phyloP scores from a whole-genome alignment of 1,140 invertebrate genomes.

The Tetramorium parvispinum region DNA sequence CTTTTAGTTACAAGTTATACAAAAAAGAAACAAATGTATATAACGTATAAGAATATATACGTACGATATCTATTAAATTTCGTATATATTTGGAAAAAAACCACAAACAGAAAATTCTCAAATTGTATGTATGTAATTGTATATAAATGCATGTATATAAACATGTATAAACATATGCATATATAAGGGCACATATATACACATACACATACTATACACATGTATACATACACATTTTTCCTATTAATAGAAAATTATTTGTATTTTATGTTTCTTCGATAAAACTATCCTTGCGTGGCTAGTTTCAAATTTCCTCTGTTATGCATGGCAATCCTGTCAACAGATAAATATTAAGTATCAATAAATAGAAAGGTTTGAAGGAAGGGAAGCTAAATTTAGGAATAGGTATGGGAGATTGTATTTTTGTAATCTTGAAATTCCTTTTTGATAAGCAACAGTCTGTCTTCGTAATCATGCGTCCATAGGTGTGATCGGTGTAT shows the following conservation, averaged over 20 bases:
- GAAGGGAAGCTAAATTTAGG: constrained; percentile 31
- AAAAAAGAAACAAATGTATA: background rate
- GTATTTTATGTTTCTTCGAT: constrained; percentile 68
- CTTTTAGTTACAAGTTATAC: background rate
- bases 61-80: background rate
- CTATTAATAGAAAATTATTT: background rate
- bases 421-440: constrained; percentile 56
- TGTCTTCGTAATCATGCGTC: constrained; percentile 31
- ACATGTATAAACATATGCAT: background rate
- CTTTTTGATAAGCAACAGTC: constrained; percentile 32
- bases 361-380: constrained; percentile 33
- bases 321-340: constrained; percentile 41
- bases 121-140: background rate
- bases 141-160: background rate
- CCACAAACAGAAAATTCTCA: too few species aligned
- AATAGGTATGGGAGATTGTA: constrained; percentile 47
- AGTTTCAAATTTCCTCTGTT: background rate
- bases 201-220: background rate
- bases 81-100: background rate
- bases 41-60: background rate
- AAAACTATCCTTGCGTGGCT: background rate
- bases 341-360: constrained; percentile 40
- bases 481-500: background rate
- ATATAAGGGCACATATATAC: background rate
- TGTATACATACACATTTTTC: background rate